Percentiles rank a stretch among this genome's conserved stretches.
These are phyloP conservation scores for Centropus unirufus DNA, from an alignment of 2,113 vertebrate species.

Conservation along the genomic window DNA sequence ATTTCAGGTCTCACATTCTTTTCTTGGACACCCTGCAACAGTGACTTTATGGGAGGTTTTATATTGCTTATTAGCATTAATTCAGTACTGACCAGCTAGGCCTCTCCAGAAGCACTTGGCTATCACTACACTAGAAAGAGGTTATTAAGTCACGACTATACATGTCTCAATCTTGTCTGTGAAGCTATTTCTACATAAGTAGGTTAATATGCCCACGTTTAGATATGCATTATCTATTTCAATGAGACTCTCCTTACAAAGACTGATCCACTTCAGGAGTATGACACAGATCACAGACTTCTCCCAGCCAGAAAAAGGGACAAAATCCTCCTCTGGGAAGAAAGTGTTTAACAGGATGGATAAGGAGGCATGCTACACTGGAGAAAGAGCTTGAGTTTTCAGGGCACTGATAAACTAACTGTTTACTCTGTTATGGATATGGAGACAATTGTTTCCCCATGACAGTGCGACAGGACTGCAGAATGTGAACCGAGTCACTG, in stretches of 20 bases:
- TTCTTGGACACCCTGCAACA: background rate
- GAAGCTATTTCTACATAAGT: background rate
- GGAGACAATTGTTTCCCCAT: background rate
- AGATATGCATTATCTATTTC: background rate
- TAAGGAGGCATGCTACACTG: background rate
- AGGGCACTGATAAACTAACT: background rate
- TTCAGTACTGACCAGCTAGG: background rate
- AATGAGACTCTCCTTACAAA: background rate
- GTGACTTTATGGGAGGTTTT: rapidly evolving
- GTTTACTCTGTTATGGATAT: background rate
- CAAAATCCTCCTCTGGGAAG: background rate
- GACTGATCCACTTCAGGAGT: background rate
- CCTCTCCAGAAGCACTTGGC: background rate
- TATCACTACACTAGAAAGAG: background rate
- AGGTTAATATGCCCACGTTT: background rate
- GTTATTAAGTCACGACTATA: background rate
- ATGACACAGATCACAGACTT: background rate
- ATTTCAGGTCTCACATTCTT: background rate
- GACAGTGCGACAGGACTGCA: background rate
- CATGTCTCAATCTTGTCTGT: background rate
- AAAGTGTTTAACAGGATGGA: background rate
- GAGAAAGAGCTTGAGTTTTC: background rate
- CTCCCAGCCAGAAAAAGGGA: background rate
- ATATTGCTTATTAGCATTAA: background rate
- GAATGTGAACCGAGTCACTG: background rate